Percentiles rank a stretch among this genome's conserved stretches.
phyloP scores from a whole-genome alignment of 1,140 invertebrate genomes.

The Orius laevigatus region DNA sequence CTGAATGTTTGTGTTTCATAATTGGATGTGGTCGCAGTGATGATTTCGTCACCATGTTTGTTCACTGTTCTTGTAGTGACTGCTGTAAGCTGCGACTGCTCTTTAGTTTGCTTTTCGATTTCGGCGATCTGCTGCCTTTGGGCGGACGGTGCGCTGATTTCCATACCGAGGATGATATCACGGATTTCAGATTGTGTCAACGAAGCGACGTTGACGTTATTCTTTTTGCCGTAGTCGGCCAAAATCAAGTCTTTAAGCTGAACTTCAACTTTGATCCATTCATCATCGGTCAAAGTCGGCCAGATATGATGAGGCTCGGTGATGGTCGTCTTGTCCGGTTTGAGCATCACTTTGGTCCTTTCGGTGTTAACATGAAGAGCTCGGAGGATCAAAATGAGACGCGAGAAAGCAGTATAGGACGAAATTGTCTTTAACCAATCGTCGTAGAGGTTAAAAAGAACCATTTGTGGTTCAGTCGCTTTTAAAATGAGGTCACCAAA shows the following conservation, averaged over 20 bases:
- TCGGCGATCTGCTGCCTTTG: conserved; percentile 98
- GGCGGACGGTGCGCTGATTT: conserved; percentile 96
- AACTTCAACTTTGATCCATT: conserved; percentile 99
- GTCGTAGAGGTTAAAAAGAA: conserved; percentile 97
- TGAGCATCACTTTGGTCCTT: conserved; percentile 88
- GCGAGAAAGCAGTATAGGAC: conserved; percentile 92
- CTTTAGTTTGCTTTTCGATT: conserved; percentile 99
- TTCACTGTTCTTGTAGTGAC: conserved; percentile 97
- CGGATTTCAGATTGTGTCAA: conserved; percentile 97
- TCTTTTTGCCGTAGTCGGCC: conserved; percentile 99
- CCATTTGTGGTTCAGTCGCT: conserved; percentile 99
- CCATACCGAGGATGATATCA: conserved; percentile 99
- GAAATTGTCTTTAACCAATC: conserved; percentile 98
- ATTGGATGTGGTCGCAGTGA: conserved; percentile 95
- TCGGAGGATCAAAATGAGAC: conserved; percentile 88
- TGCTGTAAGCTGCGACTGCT: conserved; percentile 94
- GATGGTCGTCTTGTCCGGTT: conserved; percentile 97
- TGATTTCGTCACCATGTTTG: conserved; percentile 99
- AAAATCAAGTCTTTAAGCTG: conserved; percentile 96
- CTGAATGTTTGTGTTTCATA: conserved; percentile 95
- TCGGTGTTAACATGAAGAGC: conserved; percentile 99
- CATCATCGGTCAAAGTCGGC: conserved; percentile 92
- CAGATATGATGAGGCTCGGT: conserved; percentile 99
- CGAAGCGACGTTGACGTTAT: conserved; percentile 98
- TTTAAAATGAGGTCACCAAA: conserved; percentile 98